Conservation (phyloP, 2,797 vertebrate species). For the Anguilla marmorata region DNA sequence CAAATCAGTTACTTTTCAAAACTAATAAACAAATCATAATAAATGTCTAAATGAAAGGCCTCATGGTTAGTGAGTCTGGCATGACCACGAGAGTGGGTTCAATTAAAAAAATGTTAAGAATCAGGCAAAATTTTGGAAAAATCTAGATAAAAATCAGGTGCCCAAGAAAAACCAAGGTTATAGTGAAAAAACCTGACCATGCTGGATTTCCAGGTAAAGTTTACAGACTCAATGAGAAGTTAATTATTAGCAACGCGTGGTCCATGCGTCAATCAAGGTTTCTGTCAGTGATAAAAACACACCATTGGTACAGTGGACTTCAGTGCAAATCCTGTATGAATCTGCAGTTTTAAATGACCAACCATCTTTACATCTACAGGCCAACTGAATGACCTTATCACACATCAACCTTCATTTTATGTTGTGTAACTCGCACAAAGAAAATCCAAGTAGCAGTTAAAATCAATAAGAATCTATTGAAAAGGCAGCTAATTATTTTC, state of each 20-base stretch:
- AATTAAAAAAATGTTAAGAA: background rate
- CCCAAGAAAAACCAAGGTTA: background rate
- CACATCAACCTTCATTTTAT: background rate
- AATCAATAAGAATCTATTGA: background rate
- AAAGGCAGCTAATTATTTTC: background rate
- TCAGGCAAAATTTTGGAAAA: background rate
- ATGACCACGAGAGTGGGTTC: background rate
- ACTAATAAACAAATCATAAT: background rate
- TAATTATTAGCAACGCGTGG: background rate
- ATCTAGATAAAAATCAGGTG: background rate
- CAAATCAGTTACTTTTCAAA: background rate
- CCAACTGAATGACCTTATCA: background rate
- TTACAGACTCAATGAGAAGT: background rate
- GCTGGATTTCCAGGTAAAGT: slow-evolving; percentile 3
- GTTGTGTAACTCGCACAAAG: background rate
- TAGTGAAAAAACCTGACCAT: background rate
- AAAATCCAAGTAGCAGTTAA: too few relatives aligned
- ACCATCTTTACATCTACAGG: background rate
- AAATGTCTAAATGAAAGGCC: background rate
- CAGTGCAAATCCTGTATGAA: background rate
- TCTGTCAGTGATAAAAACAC: background rate
- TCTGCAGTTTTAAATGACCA: background rate
- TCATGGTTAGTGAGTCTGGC: background rate
- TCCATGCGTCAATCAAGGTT: background rate
- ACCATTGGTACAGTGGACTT: background rate